Evolutionary conservation across 2,797 vertebrate genomes (phyloP), one percentile per base, ranked within the genome.

Genomic region (Centropyge bicolor): DNA sequence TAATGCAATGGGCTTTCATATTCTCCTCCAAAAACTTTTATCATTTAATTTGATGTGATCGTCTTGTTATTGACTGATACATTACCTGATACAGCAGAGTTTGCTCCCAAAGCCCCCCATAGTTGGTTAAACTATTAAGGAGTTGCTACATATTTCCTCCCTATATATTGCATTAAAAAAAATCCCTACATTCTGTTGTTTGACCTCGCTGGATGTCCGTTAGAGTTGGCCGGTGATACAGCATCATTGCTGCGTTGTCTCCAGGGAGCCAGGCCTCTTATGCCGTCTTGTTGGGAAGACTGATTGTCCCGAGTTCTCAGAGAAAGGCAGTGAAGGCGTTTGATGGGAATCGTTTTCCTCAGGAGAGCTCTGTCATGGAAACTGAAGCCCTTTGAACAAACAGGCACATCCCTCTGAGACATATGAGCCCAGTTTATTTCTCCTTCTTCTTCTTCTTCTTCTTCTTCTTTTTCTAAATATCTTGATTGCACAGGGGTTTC

Each of bases 321-420:
- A 85, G 80, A 77, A 74, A 60, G 48, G n/a, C 70, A 60, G 22
- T 8, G 20, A 74, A 71, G 80, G 64, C 27, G 16, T 27, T 56
- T 74, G 56, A 76, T 74, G 83, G 84, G 76, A 84, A 86, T 86
- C 6, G 75, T 89, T 86, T 78, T 72, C 69, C 87, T 82, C 87
- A 14, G 51, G 82, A 88, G 80, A 88, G 69, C 71, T 54, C 20
- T 64, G 82, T 92, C 89, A 87, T 92, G 92, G 90, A 89, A 93
- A 93, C 84, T 16, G 24, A 66, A 80, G 76, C 16, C 68, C 73
- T 74, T 76, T 80, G 24, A 81, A 80, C 65, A 85, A 84, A 88
- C 70, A 35, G 36, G 19, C 67, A 16, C 0, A 0, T 81, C 77
- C 66, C 81, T 27, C 62, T 62, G 70, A 78, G 78, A 72, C 4